phyloP scores from a whole-genome alignment of 2,113 vertebrate species.

The Jacana jacana region DNA sequence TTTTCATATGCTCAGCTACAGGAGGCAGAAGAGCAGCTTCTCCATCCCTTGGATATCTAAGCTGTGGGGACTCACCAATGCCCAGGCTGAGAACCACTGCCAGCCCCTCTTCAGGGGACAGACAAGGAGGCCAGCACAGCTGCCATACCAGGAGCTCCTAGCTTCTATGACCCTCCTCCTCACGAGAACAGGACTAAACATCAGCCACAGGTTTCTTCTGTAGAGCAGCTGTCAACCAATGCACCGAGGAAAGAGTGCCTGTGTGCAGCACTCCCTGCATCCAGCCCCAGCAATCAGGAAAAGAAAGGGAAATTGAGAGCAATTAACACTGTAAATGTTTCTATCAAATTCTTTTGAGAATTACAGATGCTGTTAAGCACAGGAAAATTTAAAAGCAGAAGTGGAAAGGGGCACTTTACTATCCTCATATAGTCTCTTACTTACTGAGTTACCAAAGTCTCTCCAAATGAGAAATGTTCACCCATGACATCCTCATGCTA shows the following conservation, averaged over 20 bases:
- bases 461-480: not conserved
- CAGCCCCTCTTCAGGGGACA: not conserved
- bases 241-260: not conserved
- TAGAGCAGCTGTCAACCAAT: not conserved
- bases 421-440: not conserved
- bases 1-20: not conserved
- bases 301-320: not conserved
- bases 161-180: not conserved
- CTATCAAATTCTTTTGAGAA: not conserved
- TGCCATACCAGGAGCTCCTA: not conserved
- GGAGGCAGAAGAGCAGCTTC: not conserved
- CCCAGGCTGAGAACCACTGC: not conserved
- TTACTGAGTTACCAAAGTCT: not conserved
- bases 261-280: not conserved
- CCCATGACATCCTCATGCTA: not conserved
- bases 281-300: not conserved
- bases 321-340: not conserved
- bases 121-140: not conserved
- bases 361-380: not conserved
- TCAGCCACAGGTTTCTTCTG: not conserved
- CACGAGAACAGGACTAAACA: fast-evolving
- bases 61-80: too few relatives aligned
- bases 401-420: not conserved
- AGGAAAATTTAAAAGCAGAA: not conserved
- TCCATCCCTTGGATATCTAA: not conserved